These are phyloP conservation scores for Onychostruthus taczanowskii DNA, from an alignment of 2,113 vertebrate genomes.

Conservation along the genomic window DNA sequence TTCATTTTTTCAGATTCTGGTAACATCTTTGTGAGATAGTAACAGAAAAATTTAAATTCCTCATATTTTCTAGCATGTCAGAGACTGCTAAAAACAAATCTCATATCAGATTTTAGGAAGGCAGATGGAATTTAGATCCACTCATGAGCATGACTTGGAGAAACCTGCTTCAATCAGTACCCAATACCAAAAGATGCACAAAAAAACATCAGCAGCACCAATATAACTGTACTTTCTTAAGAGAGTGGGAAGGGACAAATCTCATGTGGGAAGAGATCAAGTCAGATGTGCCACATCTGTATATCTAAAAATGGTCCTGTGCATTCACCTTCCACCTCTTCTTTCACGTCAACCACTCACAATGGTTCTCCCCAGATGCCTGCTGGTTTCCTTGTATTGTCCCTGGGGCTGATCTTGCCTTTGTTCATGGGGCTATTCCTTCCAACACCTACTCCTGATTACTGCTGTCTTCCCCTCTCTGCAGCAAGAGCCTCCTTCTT, in stretches of 20 bases:
- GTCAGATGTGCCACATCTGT: background rate
- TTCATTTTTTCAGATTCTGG: background rate
- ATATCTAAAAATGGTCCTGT: background rate
- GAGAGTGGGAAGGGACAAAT: rapidly evolving
- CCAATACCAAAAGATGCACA: background rate
- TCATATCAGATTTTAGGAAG: background rate
- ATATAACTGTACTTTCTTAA: background rate
- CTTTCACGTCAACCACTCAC: background rate
- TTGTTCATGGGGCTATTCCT: background rate
- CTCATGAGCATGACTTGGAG: background rate
- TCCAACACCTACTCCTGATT: background rate
- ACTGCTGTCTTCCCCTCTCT: background rate
- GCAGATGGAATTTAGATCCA: background rate
- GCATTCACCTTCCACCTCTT: background rate
- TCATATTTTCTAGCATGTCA: background rate
- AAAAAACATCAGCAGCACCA: background rate
- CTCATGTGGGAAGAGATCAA: background rate
- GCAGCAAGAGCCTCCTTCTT: background rate
- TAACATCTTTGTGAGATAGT: background rate
- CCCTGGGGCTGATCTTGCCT: background rate
- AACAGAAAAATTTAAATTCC: background rate
- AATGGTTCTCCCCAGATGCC: background rate
- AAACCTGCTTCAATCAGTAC: background rate
- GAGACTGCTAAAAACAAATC: background rate
- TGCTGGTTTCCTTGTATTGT: background rate